Percentiles rank a stretch among this genome's conserved stretches.
These are phyloP conservation scores for Spondyliosoma cantharus DNA, from an alignment of 2,797 vertebrate species.

Conservation along the genomic window DNA sequence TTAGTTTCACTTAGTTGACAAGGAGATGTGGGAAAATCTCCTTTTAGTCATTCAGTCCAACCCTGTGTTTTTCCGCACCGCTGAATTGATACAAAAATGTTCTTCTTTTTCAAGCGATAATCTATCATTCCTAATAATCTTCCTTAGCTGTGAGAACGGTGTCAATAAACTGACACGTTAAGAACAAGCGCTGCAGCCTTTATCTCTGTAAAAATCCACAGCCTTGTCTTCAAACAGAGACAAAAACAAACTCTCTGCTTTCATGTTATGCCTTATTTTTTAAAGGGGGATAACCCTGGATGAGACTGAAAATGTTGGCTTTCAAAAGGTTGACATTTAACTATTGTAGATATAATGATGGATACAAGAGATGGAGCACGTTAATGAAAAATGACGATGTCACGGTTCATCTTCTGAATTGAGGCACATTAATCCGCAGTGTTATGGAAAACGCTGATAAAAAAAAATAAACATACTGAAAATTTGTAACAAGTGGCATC, in stretches of 20 bases:
- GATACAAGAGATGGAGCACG: slow-evolving; percentile 75
- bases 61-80: slow-evolving; percentile 74
- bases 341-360: slow-evolving; percentile 76
- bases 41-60: slow-evolving; percentile 67
- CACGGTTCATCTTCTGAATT: slow-evolving; percentile 77
- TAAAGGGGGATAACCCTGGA: slow-evolving; percentile 65
- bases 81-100: slow-evolving; percentile 75
- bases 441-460: slow-evolving; percentile 77
- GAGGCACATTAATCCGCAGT: slow-evolving; percentile 73
- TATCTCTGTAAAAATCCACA: slow-evolving; percentile 78
- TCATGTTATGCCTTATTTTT: slow-evolving; percentile 70
- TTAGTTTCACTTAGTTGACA: slow-evolving; percentile 76
- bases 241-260: slow-evolving; percentile 72
- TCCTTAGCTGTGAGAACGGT: slow-evolving; percentile 71
- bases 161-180: slow-evolving; percentile 83
- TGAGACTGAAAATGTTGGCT: slow-evolving; percentile 70
- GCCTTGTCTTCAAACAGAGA: slow-evolving; percentile 74
- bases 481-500: slow-evolving; percentile 76
- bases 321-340: slow-evolving; percentile 83
- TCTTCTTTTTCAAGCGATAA: slow-evolving; percentile 70
- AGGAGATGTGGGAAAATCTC: slow-evolving; percentile 71
- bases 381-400: slow-evolving; percentile 80
- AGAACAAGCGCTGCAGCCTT: slow-evolving; percentile 80
- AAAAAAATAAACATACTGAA: slow-evolving; percentile 64
- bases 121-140: slow-evolving; percentile 81